Percentiles rank a stretch among this genome's conserved stretches.
These are phyloP conservation scores for Podiceps cristatus DNA, from an alignment of 2,113 vertebrate species.

Conservation along the genomic window DNA sequence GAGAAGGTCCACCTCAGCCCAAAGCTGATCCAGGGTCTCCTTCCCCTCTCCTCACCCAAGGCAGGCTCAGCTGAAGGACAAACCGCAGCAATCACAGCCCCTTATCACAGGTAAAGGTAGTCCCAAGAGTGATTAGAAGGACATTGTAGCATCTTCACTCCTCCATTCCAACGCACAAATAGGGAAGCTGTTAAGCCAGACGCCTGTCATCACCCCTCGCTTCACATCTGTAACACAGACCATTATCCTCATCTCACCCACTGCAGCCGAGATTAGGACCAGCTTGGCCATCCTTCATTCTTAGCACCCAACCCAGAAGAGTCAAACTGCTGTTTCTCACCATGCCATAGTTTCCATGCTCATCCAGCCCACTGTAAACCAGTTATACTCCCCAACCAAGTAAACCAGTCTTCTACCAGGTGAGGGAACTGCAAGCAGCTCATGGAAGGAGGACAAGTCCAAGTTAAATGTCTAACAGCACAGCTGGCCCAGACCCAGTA, in stretches of 20 bases:
- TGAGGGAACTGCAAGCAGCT: not conserved
- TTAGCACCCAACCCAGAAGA: not conserved
- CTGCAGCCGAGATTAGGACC: not conserved
- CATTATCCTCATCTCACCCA: not conserved
- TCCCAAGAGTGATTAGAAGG: not conserved
- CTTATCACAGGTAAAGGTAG: not conserved
- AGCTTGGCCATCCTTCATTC: not conserved
- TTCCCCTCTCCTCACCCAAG: not conserved
- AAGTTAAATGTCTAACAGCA: rapidly evolving
- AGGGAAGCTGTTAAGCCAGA: not conserved
- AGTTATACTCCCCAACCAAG: no score
- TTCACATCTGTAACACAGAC: not conserved
- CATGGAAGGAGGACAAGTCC: rapidly evolving
- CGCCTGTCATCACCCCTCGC: not conserved
- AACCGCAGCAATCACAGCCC: not conserved
- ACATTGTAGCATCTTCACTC: not conserved
- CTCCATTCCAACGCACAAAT: not conserved
- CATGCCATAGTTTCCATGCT: not conserved
- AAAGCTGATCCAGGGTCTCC: not conserved
- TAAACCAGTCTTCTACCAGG: not conserved
- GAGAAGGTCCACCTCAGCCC: not conserved
- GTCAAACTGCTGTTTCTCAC: not conserved
- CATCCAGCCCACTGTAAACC: rapidly evolving
- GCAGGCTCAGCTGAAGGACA: not conserved
- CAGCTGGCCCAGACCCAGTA: not conserved